Evolutionary conservation across 2,888 invertebrate genomes (phyloP).

Genomic region (Adineta ricciae): DNA sequence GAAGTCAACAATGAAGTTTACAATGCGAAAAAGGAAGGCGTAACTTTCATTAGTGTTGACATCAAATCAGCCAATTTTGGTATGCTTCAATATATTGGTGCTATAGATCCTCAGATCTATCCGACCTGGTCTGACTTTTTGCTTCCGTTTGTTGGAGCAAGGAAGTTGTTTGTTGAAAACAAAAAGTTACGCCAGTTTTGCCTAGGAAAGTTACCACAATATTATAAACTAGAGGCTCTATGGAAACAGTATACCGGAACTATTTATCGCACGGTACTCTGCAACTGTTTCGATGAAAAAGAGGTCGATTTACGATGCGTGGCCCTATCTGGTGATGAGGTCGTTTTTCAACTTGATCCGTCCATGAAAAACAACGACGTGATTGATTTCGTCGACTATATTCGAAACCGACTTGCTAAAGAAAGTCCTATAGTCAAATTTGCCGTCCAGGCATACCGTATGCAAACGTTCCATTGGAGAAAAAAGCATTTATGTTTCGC

Average conservation of each 20-base stretch:
- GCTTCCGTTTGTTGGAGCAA: not conserved
- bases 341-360: not conserved
- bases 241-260: not conserved
- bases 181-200: not conserved
- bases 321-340: not conserved
- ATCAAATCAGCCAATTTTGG: not conserved
- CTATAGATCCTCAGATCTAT: not conserved
- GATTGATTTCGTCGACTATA: not conserved
- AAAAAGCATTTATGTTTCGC: not conserved
- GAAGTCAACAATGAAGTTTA: not conserved
- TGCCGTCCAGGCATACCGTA: not conserved
- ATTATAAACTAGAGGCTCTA: not conserved
- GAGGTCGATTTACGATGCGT: not conserved
- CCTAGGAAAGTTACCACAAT: not conserved
- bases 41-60: not conserved
- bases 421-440: not conserved
- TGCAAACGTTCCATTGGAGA: not conserved
- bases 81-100: not conserved
- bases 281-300: not conserved
- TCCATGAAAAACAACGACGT: not conserved
- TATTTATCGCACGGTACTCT: not conserved
- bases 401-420: not conserved
- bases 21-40: not conserved
- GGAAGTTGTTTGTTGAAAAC: not conserved
- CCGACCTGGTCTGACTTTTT: not conserved